Evolutionary conservation across 2,113 vertebrate species (phyloP).

Genomic region (Cynoglossus semilaevis): DNA sequence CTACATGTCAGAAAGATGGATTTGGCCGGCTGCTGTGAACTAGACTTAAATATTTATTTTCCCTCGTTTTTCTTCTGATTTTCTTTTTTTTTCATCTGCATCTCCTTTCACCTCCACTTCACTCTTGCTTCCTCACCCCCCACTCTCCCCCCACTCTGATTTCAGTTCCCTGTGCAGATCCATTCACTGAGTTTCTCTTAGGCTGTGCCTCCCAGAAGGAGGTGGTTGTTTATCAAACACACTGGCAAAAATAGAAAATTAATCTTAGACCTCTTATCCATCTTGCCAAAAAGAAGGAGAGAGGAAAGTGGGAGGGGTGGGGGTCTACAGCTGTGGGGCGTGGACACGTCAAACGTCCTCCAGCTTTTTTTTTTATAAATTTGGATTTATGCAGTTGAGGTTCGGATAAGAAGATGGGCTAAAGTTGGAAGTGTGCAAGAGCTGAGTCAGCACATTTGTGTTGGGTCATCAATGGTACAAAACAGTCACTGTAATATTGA

Average conservation of each 20-base stretch:
- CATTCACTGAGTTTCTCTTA: constrained; percentile 45
- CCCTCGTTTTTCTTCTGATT: constrained; percentile 15
- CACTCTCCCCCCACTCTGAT: constrained; percentile 1
- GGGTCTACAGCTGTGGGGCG: neutral
- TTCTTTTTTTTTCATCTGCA: constrained; percentile 5
- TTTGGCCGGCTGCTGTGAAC: neutral
- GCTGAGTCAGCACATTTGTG: constrained; percentile 5
- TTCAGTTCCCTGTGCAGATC: constrained; percentile 30
- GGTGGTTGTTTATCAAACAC: constrained; percentile 67
- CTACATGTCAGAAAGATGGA: neutral
- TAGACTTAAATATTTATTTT: neutral
- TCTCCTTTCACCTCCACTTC: constrained; percentile 6
- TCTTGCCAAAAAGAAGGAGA: constrained; percentile 8
- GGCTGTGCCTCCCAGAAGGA: constrained; percentile 62
- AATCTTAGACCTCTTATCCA: constrained; percentile 52
- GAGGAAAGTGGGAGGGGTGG: neutral
- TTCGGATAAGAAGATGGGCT: too few relatives aligned
- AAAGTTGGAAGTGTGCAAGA: constrained; percentile 22
- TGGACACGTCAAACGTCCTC: constrained; percentile 53
- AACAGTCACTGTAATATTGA: too few relatives aligned
- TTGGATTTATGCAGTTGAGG: constrained; percentile 56
- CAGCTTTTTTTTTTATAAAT: constrained; percentile 64
- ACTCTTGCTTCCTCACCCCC: neutral
- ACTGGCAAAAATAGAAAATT: constrained; percentile 60
- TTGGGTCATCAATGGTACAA: too few relatives aligned